phyloP scores from a whole-genome alignment of 2,888 invertebrate genomes.

The Orthonevra nobilis region DNA sequence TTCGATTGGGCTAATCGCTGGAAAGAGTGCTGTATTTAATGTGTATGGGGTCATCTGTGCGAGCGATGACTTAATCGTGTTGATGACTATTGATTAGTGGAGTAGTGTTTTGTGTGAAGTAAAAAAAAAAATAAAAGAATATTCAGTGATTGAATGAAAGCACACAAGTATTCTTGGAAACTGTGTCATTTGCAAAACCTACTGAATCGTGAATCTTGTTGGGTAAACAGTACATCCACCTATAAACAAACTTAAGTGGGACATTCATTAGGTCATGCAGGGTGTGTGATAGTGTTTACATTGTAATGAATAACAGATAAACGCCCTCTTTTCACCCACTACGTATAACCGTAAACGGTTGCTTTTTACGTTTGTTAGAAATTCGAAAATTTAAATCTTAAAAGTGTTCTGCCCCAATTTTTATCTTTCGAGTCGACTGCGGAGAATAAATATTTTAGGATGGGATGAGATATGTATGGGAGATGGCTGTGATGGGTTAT shows the following conservation, averaged over 20 bases:
- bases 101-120: conserved; percentile 4
- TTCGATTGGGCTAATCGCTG: conserved; percentile 29
- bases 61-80: conserved; percentile 53
- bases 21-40: not conserved
- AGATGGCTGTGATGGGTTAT: conserved; percentile 35
- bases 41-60: conserved; percentile 45
- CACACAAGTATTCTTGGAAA: not conserved
- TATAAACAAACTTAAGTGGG: conserved; percentile 37
- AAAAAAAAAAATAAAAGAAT: not conserved
- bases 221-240: conserved; percentile 31
- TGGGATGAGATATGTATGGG: conserved; percentile 33
- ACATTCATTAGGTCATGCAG: conserved; percentile 47
- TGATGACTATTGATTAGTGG: conserved; percentile 52
- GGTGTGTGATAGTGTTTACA: conserved; percentile 20
- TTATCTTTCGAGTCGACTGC: conserved; percentile 43
- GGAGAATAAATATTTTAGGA: conserved; percentile 44
- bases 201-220: too few species aligned
- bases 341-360: too few species aligned
- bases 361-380: conserved; percentile 12
- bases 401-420: conserved; percentile 40
- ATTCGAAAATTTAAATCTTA: conserved; percentile 31
- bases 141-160: not conserved
- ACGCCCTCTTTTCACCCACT: conserved; percentile 51
- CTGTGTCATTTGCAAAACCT: not conserved
- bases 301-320: conserved; percentile 24